A percentile compares a stretch with the other conserved stretches of the same genome.
These are phyloP conservation scores for Platyura marginata DNA, from an alignment of 1,140 invertebrate species.

Conservation along the genomic window DNA sequence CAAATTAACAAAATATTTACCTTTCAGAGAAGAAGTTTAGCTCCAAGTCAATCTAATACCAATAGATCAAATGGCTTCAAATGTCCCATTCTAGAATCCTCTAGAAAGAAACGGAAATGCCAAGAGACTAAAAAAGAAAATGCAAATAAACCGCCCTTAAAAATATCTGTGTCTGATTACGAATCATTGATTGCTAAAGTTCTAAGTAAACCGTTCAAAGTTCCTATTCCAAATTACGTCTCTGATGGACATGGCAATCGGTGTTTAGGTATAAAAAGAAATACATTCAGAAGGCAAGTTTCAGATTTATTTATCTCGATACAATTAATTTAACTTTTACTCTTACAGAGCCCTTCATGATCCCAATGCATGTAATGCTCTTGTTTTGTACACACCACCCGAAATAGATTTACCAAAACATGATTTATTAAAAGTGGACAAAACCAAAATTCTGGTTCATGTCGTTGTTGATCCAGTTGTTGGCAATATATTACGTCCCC, in stretches of 20 bases:
- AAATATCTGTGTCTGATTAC: conserved; percentile 28
- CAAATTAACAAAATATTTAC: no score
- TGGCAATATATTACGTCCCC: conserved; percentile 79
- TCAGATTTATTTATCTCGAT: no score
- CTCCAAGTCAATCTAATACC: conserved; percentile 29
- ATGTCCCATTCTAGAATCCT: conserved; percentile 23
- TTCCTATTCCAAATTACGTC: conserved; percentile 85
- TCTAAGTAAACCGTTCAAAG: conserved; percentile 79
- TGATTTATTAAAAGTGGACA: conserved; percentile 16
- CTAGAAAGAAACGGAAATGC: conserved; percentile 11
- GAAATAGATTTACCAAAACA: conserved; percentile 41
- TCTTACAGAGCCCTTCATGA: conserved; percentile 61
- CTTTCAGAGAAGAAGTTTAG: conserved; percentile 27
- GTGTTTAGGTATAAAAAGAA: conserved; percentile 48
- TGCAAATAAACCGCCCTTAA: conserved; percentile 3
- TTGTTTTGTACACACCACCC: conserved; percentile 79
- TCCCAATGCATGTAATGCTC: conserved; percentile 81
- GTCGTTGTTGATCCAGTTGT: conserved; percentile 45
- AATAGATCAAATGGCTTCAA: conserved; percentile 22
- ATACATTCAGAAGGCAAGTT: conserved; percentile 30
- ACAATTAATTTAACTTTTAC: no score
- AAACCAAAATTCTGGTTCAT: conserved; percentile 4
- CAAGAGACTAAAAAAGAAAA: conserved; percentile 8
- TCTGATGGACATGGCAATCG: conserved; percentile 38
- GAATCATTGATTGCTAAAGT: conserved; percentile 56